Evolutionary conservation across 2,113 vertebrate species (phyloP).

Genomic region (Rhineura floridana): DNA sequence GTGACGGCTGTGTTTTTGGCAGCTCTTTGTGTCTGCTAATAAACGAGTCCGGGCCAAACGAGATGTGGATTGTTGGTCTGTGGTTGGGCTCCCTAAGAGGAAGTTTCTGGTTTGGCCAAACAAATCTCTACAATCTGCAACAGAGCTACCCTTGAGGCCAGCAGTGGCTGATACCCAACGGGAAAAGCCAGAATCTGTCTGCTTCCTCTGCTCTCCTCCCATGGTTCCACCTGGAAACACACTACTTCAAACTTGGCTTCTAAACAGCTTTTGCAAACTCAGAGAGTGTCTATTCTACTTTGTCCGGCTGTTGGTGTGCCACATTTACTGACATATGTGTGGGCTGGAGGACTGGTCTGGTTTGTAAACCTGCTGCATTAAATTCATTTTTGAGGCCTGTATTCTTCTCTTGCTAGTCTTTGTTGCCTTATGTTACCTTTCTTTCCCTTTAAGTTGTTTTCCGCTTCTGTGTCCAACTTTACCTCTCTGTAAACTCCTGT

Average conservation of each 20-base stretch:
- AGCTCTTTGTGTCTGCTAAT: not conserved
- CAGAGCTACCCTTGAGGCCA: not conserved
- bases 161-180: not conserved
- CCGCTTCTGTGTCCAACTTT: not conserved
- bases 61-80: not conserved
- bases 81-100: not conserved
- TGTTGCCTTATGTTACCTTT: accelerated
- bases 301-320: accelerated
- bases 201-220: no score
- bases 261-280: not conserved
- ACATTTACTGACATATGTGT: not conserved
- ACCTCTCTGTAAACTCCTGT: not conserved
- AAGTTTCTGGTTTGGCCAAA: not conserved
- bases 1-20: not conserved
- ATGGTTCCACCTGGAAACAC: not conserved
- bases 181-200: not conserved
- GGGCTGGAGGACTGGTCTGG: not conserved
- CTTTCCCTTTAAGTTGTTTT: accelerated
- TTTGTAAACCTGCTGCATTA: not conserved
- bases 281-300: no score
- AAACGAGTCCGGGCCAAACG: not conserved
- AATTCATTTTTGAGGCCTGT: not conserved
- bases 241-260: not conserved
- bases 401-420: not conserved
- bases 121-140: not conserved